These are phyloP conservation scores for Eucera pruinosa DNA, from an alignment of 2,888 invertebrate genomes.

Conservation along the genomic window DNA sequence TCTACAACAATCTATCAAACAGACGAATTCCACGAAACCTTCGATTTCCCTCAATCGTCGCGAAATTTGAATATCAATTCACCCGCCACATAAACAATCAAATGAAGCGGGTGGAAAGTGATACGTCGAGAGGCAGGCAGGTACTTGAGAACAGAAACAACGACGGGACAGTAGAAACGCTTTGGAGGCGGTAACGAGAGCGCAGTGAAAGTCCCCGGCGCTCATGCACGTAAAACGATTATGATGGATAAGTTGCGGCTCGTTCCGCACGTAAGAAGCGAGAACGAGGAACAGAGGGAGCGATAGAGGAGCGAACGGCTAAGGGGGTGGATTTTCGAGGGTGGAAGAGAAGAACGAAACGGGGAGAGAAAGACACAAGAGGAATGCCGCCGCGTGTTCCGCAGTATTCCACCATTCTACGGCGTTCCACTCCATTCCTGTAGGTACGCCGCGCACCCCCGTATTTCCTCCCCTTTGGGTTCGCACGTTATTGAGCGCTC, in stretches of 20 bases:
- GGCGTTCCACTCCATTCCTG: constrained; percentile 77
- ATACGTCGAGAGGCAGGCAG: constrained; percentile 17
- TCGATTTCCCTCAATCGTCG: too few relatives aligned
- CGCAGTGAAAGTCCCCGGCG: constrained; percentile 72
- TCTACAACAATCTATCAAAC: not conserved
- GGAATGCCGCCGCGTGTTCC: constrained; percentile 65
- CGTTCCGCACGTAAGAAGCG: constrained; percentile 72
- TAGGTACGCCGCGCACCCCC: constrained; percentile 76
- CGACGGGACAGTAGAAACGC: constrained; percentile 21
- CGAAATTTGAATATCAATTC: too few relatives aligned
- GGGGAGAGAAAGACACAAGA: constrained; percentile 47
- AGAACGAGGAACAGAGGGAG: constrained; percentile 42
- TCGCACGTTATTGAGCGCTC: constrained; percentile 88
- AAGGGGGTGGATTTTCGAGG: constrained; percentile 51
- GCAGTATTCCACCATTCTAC: constrained; percentile 76
- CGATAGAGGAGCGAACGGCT: not conserved
- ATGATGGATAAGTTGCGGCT: constrained; percentile 77
- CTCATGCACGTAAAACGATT: constrained; percentile 76
- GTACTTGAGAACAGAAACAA: constrained; percentile 17
- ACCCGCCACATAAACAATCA: not conserved
- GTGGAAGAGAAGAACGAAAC: constrained; percentile 12
- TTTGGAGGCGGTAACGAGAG: constrained; percentile 60
- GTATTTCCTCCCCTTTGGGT: constrained; percentile 85
- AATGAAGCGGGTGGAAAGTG: constrained; percentile 22
- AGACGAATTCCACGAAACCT: not conserved